phyloP scores from a whole-genome alignment of 2,888 invertebrate genomes.

The Mesorhabditis belari region DNA sequence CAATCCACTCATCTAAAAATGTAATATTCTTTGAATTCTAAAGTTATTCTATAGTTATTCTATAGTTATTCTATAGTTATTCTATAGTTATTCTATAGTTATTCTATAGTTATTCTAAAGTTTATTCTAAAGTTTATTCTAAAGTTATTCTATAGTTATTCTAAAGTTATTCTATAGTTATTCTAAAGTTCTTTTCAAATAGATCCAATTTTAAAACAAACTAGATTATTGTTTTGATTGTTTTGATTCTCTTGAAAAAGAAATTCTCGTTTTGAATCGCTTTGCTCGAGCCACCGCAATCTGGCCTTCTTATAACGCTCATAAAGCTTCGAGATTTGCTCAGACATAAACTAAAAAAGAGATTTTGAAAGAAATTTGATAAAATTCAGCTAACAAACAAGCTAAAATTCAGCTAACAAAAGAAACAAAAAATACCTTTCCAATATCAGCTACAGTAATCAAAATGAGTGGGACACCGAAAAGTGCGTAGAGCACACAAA shows the following conservation, averaged over 20 bases:
- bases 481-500: conserved; percentile 51
- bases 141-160: too few relatives aligned
- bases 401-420: too few relatives aligned
- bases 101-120: too few relatives aligned
- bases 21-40: background rate
- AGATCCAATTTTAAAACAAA: too few relatives aligned
- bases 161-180: too few relatives aligned
- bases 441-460: conserved; percentile 52
- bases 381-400: too few relatives aligned
- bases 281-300: background rate
- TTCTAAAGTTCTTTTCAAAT: too few relatives aligned
- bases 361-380: background rate
- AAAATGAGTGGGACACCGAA: conserved; percentile 52
- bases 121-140: too few relatives aligned
- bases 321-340: background rate
- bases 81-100: too few relatives aligned
- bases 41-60: too few relatives aligned
- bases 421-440: conserved; percentile 52
- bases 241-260: background rate
- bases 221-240: background rate
- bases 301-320: background rate
- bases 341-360: background rate
- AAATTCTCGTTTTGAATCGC: too few relatives aligned
- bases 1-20: conserved; percentile 10
- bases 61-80: too few relatives aligned